phyloP scores from a whole-genome alignment of 2,797 vertebrate genomes.

The Pachyuromys duprasi region DNA sequence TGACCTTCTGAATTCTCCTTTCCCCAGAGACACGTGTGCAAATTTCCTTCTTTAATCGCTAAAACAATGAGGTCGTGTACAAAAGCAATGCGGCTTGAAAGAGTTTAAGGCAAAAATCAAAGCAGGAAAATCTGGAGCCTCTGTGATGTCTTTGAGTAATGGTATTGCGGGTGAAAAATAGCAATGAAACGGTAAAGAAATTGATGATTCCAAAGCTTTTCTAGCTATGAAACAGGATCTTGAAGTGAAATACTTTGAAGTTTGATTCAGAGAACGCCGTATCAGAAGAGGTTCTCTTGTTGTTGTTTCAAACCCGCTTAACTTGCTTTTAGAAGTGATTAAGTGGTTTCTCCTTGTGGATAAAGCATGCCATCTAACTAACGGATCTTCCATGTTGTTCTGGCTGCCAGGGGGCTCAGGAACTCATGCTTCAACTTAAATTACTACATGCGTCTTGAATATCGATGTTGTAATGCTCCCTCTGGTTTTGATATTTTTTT shows the following conservation, averaged over 20 bases:
- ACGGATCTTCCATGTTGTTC: slow-evolving; percentile 64
- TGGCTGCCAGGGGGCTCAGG: slow-evolving; percentile 65
- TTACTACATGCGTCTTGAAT: slow-evolving; percentile 29
- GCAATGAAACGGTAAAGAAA: slow-evolving; percentile 8
- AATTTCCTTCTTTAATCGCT: slow-evolving; percentile 78
- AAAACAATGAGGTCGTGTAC: slow-evolving; percentile 70
- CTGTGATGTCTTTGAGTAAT: background rate
- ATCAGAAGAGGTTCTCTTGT: slow-evolving; percentile 27
- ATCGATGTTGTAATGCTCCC: slow-evolving; percentile 58
- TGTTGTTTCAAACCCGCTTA: slow-evolving; percentile 42
- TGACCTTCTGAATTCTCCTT: slow-evolving; percentile 76
- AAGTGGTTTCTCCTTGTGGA: slow-evolving; percentile 59
- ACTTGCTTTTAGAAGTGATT: slow-evolving; percentile 44
- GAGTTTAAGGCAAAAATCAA: slow-evolving; percentile 54
- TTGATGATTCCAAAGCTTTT: slow-evolving; percentile 24
- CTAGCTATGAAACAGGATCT: background rate
- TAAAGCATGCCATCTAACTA: background rate
- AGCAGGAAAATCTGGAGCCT: slow-evolving; percentile 30
- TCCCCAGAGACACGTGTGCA: slow-evolving; percentile 64
- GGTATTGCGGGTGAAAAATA: background rate
- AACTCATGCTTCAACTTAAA: slow-evolving; percentile 49
- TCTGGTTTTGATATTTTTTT: slow-evolving; percentile 75
- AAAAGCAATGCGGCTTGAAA: slow-evolving; percentile 48
- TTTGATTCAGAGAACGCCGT: background rate
- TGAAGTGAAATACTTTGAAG: slow-evolving; percentile 16